These are phyloP conservation scores for Porites lutea DNA, from an alignment of 64 coral and sea anemone species.

Conservation along the genomic window DNA sequence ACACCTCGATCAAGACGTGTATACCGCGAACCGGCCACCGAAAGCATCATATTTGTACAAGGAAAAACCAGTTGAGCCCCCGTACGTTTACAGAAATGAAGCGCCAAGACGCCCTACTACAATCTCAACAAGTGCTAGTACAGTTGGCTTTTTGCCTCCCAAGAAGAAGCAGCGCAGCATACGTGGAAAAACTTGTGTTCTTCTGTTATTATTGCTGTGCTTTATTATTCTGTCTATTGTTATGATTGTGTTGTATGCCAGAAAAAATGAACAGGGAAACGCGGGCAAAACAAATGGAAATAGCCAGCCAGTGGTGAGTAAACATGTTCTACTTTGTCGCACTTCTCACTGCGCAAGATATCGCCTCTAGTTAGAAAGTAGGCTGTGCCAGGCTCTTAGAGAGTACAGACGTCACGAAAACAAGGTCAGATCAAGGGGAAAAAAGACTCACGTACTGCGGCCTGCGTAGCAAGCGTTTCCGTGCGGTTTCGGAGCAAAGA, in stretches of 20 bases:
- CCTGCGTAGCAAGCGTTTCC: no score
- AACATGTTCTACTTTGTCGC: no score
- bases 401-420: no score
- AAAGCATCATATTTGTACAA: no score
- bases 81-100: neutral
- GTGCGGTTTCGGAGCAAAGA: no score
- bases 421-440: no score
- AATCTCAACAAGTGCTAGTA: neutral
- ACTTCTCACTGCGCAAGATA: no score
- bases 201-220: neutral
- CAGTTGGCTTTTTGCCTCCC: neutral
- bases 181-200: neutral
- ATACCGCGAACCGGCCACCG: neutral
- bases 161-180: neutral
- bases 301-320: neutral
- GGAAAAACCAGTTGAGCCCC: no score
- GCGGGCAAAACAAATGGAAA: neutral
- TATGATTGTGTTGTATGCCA: neutral
- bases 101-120: neutral
- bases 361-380: no score
- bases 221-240: conserved; percentile 19
- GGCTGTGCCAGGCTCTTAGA: no score
- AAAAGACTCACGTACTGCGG: no score
- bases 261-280: neutral
- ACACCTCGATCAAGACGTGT: neutral